phyloP scores from a whole-genome alignment of 2,888 invertebrate genomes.

The Nasonia oneida region DNA sequence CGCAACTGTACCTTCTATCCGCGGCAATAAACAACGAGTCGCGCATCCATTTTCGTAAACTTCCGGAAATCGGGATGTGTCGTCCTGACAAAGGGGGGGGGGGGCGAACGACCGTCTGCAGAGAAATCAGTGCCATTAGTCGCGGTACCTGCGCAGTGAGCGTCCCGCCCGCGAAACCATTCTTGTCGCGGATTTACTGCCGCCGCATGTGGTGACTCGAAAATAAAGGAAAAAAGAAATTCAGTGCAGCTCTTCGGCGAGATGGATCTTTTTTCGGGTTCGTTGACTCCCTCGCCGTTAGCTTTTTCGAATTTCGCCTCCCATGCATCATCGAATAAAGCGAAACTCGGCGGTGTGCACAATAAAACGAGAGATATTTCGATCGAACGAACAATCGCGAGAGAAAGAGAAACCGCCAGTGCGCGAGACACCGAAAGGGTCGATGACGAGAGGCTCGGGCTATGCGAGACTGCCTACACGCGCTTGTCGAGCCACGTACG shows the following conservation, averaged over 20 bases:
- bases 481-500: conserved; percentile 31
- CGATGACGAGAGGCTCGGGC: conserved; percentile 78
- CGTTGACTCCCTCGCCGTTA: conserved; percentile 1
- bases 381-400: not conserved
- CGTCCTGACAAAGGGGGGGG: not conserved
- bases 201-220: not conserved
- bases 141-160: not conserved
- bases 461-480: conserved; percentile 74
- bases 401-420: not conserved
- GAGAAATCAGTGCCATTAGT: conserved; percentile 34
- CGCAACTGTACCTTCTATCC: not conserved
- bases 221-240: not conserved
- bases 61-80: conserved; percentile 22
- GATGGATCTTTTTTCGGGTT: not conserved
- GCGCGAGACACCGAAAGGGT: conserved; percentile 72
- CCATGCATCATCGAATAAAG: not conserved
- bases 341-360: not conserved
- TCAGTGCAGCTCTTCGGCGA: not conserved
- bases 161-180: not conserved
- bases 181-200: conserved; percentile 14
- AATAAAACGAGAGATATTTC: not conserved
- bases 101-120: conserved; percentile 10
- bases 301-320: not conserved
- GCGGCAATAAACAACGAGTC: not conserved
- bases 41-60: not conserved